Evolutionary conservation across 2,888 invertebrate species (phyloP), one percentile per base, ranked within the genome.

Genomic region (Lacanobia oleracea): DNA sequence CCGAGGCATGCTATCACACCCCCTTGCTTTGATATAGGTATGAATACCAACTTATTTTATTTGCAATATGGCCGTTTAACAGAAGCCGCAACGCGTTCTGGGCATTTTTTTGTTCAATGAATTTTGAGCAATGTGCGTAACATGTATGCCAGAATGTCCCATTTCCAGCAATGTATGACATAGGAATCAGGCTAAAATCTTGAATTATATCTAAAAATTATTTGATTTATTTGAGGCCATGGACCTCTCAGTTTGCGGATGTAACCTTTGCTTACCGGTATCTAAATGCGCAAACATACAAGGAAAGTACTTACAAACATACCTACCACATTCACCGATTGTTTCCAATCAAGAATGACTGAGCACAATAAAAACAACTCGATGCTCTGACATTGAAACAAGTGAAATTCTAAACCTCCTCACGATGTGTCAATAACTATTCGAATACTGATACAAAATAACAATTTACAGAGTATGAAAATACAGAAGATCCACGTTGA

Each of bases 341-440:
- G 85, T 85, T 79, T 79, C 33, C 73, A 74, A 85, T 85, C 60
- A 23, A 72, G 74, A 74, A 76, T 86, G 87, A 86, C 75, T 61
- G 64, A 23, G 80, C 78, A 78, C 63, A 81, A 72, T 75, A 75
- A 72, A n/a, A 77, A 80, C 70, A 69, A 84, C 78, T 78, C 80
- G 66, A 69, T 79, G 70, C 65, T 82, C 87, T 89, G 90, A 92
- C 92, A 91, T 91, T 91, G 91, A 88, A 89, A 89, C 90, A 90
- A 91, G 91, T 91, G 91, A 92, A 92, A 92, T 89, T 69, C 76
- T 87, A 88, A 88, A 85, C 86, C 86, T 86, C 82, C 79, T 83
- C 87, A 84, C 84, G 86, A 85, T 80, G 89, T 90, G 92, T 91
- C 92, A 90, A 92, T 90, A 91, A 86, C 81, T 75, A 74, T 83